Conservation (phyloP, 2,888 invertebrate species). For the Oscheius sp. region DNA sequence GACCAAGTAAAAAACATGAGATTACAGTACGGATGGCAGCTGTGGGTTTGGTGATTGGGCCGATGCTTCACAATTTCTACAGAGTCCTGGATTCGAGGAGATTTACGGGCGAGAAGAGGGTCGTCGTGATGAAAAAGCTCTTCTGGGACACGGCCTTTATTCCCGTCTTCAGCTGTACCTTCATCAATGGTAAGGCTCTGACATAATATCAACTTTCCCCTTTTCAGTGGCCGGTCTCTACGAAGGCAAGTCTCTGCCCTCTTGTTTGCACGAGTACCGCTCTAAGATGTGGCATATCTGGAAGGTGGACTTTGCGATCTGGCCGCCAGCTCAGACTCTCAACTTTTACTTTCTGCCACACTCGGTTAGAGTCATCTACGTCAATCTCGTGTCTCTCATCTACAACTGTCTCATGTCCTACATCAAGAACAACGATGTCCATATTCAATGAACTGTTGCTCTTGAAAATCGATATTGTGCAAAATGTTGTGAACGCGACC, state of each 20-base stretch:
- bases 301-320: constrained; percentile 84
- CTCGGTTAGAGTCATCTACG: constrained; percentile 86
- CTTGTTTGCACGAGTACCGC: constrained; percentile 25
- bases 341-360: constrained; percentile 89
- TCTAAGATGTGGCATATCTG: constrained; percentile 35
- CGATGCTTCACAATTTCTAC: constrained; percentile 52
- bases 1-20: constrained; percentile 4
- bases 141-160: constrained; percentile 52
- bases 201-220: neutral
- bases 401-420: constrained; percentile 88
- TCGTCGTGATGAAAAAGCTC: constrained; percentile 48
- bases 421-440: constrained; percentile 74
- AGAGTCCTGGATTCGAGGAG: constrained; percentile 49
- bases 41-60: constrained; percentile 55
- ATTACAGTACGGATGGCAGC: constrained; percentile 54
- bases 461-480: too few relatives aligned
- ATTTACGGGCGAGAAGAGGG: constrained; percentile 42
- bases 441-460: constrained; percentile 18
- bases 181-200: constrained; percentile 46
- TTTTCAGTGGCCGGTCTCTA: constrained; percentile 36
- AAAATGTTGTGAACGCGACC: too few relatives aligned
- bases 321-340: constrained; percentile 92
- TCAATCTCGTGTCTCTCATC: constrained; percentile 85
- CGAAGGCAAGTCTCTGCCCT: constrained; percentile 32
- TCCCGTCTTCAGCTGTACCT: constrained; percentile 52